Evolutionary conservation across 2,888 invertebrate genomes (phyloP), one percentile per base, ranked within the genome.

Genomic region (Rhopalosiphum nymphaeae): DNA sequence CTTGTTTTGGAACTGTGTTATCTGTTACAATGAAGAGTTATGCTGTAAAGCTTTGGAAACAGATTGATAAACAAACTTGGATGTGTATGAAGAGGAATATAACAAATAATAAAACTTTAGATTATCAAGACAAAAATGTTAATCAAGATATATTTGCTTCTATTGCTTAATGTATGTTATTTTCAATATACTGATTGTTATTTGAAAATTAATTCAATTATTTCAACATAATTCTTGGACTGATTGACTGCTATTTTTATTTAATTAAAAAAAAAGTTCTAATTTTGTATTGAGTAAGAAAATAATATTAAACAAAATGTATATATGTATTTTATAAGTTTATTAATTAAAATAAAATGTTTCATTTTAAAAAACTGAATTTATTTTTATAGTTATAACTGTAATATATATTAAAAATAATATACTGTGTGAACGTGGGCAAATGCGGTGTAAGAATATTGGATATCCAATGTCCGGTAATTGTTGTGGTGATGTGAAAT

Each of bases 21-120:
- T 99, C 99, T 7, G 98, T 99, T 1, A 99, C 99, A 25, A 99
- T 99, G 49, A 99, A 99, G 13, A 99, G 99, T 96, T 99, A 99
- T 96, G 99, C 99, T 97, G 99, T 99, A 94, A 97, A 98, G 94
- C 96, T 98, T 93, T 99, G 99, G 99, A 98, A 98, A 95, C 99
- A 99, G 96, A 98, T 98, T 95, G 96, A 97, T 29, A 99, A 99
- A 95, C 98, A 98, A 57, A 98, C 98, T 95, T 99, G 99, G 98
- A 97, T 97, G 95, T 98, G 99, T 96, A 91, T 94, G 49, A 49
- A 94, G 53, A 86, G 29, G n/a, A 91, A 67, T 61, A 53, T 94
- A 36, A 2, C 78, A 36, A 67, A 49, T 10, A 86, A 11, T 42
- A 42, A 90, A 61, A 90, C 86, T 13, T 90, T 53, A 0, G 67